Conservation (phyloP, 2,113 vertebrate species). For the Murina feae region DNA sequence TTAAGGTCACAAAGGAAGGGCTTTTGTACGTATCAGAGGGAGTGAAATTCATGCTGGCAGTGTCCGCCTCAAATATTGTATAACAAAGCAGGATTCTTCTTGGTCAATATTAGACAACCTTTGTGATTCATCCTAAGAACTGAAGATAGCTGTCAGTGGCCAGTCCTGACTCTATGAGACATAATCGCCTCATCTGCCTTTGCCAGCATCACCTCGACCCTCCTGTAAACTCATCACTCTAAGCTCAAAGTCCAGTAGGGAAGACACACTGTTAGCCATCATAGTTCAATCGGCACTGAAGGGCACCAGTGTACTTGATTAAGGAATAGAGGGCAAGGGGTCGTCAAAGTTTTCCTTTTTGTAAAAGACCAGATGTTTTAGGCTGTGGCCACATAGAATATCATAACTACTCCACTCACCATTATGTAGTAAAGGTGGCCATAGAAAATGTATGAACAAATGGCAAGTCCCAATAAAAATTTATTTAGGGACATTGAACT, state of each 20-base stretch:
- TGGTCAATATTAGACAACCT: conserved; percentile 66
- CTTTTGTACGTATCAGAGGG: conserved; percentile 35
- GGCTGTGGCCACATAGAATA: not conserved
- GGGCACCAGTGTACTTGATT: not conserved
- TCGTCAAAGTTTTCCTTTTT: not conserved
- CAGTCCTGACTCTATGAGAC: conserved; percentile 41
- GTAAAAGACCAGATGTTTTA: not conserved
- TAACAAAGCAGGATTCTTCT: conserved; percentile 57
- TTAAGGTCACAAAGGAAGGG: not conserved
- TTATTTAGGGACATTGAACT: not conserved
- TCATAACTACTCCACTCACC: not conserved
- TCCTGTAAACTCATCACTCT: conserved; percentile 48
- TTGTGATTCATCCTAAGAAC: conserved; percentile 69
- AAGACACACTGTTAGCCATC: not conserved
- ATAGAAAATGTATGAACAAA: not conserved
- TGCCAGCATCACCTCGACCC: not conserved
- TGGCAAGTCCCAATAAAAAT: not conserved
- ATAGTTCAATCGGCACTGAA: not conserved
- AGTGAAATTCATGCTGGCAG: not conserved
- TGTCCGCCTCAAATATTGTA: conserved; percentile 61
- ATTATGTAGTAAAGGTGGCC: not conserved
- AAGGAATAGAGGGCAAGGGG: not conserved
- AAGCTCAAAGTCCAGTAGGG: not conserved
- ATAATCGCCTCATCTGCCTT: not conserved
- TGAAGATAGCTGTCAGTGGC: conserved; percentile 58